phyloP scores from a whole-genome alignment of 2,797 vertebrate genomes.

The Silurus lanzhouensis region DNA sequence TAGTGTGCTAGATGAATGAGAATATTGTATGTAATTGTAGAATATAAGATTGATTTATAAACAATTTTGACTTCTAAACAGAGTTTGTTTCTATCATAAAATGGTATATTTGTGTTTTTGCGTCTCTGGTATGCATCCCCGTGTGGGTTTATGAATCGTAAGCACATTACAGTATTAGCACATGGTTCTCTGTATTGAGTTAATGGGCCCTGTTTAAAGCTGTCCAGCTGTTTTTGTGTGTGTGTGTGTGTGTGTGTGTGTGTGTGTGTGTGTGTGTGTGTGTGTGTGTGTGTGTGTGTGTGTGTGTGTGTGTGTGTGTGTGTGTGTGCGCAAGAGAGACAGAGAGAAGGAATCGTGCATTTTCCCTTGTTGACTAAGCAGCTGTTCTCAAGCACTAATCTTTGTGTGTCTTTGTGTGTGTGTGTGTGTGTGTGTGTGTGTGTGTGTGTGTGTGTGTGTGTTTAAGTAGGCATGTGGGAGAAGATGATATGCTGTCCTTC shows the following conservation, averaged over 20 bases:
- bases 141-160: background rate
- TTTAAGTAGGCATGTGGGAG: background rate
- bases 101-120: background rate
- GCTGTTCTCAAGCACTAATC: slow-evolving; percentile 38
- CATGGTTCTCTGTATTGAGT: background rate
- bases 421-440: slow-evolving; percentile 1
- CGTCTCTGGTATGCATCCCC: too few species aligned
- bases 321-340: background rate
- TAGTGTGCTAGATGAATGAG: background rate
- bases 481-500: background rate
- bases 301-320: background rate
- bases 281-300: background rate
- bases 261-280: background rate
- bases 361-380: slow-evolving; percentile 21
- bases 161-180: background rate
- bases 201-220: background rate
- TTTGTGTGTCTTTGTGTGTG: background rate
- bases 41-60: background rate
- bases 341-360: background rate
- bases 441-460: slow-evolving; percentile 1
- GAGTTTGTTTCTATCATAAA: background rate
- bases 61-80: background rate
- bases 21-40: background rate
- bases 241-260: slow-evolving; percentile 6
- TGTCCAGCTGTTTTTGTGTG: background rate